These are phyloP conservation scores for Epinephelus moara DNA, from an alignment of 2,113 vertebrate genomes.

Conservation along the genomic window DNA sequence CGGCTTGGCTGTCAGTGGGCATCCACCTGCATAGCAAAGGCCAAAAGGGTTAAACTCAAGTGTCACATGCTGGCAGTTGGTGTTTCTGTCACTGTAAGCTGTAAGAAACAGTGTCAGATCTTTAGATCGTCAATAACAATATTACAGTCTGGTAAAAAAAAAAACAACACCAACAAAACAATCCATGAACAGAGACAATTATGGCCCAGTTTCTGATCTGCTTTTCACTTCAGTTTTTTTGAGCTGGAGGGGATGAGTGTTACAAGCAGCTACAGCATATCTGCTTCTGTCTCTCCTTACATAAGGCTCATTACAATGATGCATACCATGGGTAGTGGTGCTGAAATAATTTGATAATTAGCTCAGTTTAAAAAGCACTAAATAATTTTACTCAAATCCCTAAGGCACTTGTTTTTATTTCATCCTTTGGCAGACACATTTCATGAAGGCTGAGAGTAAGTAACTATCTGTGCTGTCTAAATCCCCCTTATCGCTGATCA, in stretches of 20 bases:
- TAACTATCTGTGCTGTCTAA: neutral
- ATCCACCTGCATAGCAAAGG: constrained; percentile 90
- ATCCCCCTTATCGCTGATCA: too few relatives aligned
- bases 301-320: constrained; percentile 9
- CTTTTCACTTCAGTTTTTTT: constrained; percentile 2
- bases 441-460: neutral
- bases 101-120: neutral
- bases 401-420: constrained; percentile 20
- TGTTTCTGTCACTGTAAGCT: neutral
- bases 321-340: neutral
- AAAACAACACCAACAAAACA: neutral
- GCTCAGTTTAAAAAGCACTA: constrained; percentile 3
- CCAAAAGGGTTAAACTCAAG: constrained; percentile 30
- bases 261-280: neutral
- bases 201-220: constrained; percentile 3
- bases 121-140: neutral
- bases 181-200: neutral
- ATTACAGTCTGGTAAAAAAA: neutral
- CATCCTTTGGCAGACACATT: constrained; percentile 17
- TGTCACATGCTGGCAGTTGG: neutral
- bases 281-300: neutral
- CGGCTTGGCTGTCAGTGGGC: constrained; percentile 87
- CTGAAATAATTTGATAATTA: constrained; percentile 34
- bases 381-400: constrained; percentile 28
- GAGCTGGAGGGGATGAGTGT: constrained; percentile 39